These are phyloP conservation scores for Apodemia duryi DNA, from an alignment of 2,888 invertebrate genomes.

Conservation along the genomic window DNA sequence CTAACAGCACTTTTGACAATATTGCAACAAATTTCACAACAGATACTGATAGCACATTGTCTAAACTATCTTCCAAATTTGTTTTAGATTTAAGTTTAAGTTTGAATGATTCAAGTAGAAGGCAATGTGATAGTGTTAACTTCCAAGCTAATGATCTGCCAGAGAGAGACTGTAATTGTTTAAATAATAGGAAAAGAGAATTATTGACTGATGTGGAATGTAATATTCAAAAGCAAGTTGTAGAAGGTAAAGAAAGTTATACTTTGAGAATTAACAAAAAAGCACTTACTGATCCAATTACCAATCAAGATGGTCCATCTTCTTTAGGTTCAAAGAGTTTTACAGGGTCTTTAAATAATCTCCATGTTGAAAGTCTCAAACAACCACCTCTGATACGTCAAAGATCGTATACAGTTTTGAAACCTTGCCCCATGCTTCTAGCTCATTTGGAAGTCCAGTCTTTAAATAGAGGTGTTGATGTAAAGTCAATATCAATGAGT, in stretches of 20 bases:
- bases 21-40: constrained; percentile 38
- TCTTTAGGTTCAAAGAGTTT: constrained; percentile 62
- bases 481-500: constrained; percentile 73
- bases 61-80: constrained; percentile 44
- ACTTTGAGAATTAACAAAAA: constrained; percentile 41
- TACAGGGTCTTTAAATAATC: constrained; percentile 67
- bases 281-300: constrained; percentile 36
- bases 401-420: constrained; percentile 88
- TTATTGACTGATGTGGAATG: constrained; percentile 23
- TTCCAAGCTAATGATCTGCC: constrained; percentile 47
- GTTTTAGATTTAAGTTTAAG: constrained; percentile 54
- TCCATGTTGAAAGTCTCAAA: constrained; percentile 54
- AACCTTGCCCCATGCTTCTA: constrained; percentile 86
- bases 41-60: constrained; percentile 31
- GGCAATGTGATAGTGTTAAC: constrained; percentile 32
- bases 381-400: constrained; percentile 79
- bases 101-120: constrained; percentile 45
- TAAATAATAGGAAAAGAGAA: constrained; percentile 19
- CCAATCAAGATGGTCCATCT: constrained; percentile 46
- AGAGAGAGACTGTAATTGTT: constrained; percentile 54
- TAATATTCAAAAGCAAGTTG: constrained; percentile 34
- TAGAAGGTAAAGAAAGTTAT: constrained; percentile 36
- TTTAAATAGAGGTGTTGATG: constrained; percentile 63
- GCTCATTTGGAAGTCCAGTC: constrained; percentile 80
- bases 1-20: constrained; percentile 28